Percentiles rank a stretch among this genome's conserved stretches.
These are phyloP conservation scores for Podilymbus podiceps DNA, from an alignment of 2,113 vertebrate genomes.

Conservation along the genomic window DNA sequence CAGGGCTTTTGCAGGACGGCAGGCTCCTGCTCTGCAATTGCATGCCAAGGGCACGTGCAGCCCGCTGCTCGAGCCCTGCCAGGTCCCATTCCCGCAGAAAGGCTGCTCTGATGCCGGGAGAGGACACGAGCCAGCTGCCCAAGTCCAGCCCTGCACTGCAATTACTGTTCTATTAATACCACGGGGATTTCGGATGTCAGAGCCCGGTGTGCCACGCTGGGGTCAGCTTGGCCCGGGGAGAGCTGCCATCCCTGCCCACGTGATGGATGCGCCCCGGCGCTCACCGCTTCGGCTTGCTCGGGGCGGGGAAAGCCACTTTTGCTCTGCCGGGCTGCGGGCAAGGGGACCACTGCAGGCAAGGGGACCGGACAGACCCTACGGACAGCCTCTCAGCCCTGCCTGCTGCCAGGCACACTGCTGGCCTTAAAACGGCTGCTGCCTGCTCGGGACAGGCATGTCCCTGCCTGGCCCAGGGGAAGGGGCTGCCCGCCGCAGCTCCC, in stretches of 20 bases:
- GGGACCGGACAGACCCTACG: not conserved
- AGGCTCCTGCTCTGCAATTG: not conserved
- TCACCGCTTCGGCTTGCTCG: not conserved
- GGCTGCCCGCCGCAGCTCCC: not conserved
- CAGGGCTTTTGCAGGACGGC: not conserved
- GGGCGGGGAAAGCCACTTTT: not conserved
- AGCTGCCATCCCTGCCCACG: not conserved
- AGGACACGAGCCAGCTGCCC: not conserved
- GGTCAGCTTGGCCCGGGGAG: not conserved
- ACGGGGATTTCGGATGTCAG: slow-evolving; percentile 47
- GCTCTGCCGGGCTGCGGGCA: not conserved
- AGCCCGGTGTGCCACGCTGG: not conserved
- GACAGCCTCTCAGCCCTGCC: not conserved
- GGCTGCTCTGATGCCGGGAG: not conserved
- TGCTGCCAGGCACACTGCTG: not conserved
- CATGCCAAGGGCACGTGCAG: not conserved
- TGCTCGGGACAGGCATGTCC: rapidly evolving
- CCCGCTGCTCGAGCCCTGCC: not conserved
- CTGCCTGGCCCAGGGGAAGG: not conserved
- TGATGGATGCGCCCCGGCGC: not conserved
- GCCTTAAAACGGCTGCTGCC: not conserved
- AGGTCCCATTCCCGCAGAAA: not conserved
- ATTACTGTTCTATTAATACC: slow-evolving; percentile 67
- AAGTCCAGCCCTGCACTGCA: slow-evolving; percentile 42
- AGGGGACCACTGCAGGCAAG: not conserved